These are phyloP conservation scores for Bufo bufo DNA, from an alignment of 2,113 vertebrate genomes.

Conservation along the genomic window DNA sequence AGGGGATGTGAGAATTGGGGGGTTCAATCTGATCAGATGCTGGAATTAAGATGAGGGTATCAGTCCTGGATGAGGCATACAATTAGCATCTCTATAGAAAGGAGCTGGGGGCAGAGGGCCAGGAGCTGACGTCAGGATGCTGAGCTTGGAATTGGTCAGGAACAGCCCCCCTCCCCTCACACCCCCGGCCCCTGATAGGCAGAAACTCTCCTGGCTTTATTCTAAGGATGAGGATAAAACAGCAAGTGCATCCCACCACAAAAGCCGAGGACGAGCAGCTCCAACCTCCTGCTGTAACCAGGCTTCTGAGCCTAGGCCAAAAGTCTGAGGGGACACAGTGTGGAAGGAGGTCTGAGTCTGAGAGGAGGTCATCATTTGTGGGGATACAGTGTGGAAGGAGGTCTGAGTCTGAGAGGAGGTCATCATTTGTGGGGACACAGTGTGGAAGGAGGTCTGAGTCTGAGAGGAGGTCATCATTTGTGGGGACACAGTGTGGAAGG, in stretches of 20 bases:
- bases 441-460: neutral
- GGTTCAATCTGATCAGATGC: neutral
- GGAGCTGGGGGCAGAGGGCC: conserved; percentile 16
- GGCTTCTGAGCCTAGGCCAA: neutral
- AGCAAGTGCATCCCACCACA: neutral
- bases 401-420: neutral
- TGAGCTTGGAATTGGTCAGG: conserved; percentile 22
- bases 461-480: neutral
- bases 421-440: neutral
- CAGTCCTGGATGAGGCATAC: neutral
- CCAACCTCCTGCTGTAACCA: neutral
- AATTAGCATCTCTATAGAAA: conserved; percentile 45
- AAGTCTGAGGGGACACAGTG: neutral
- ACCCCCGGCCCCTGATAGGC: conserved; percentile 38
- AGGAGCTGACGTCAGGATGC: conserved; percentile 47
- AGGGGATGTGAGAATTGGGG: neutral
- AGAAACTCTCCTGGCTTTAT: conserved; percentile 11
- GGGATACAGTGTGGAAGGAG: neutral
- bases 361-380: neutral
- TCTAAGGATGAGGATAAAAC: conserved; percentile 43
- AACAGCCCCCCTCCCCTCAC: conserved; percentile 36
- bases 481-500: neutral
- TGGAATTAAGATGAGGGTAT: neutral
- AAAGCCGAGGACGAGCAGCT: neutral
- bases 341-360: neutral